A percentile compares a stretch with the other conserved stretches of the same genome.
Evolutionary conservation across 2,888 invertebrate species (phyloP).

Genomic region (Tupiocoris notatus): DNA sequence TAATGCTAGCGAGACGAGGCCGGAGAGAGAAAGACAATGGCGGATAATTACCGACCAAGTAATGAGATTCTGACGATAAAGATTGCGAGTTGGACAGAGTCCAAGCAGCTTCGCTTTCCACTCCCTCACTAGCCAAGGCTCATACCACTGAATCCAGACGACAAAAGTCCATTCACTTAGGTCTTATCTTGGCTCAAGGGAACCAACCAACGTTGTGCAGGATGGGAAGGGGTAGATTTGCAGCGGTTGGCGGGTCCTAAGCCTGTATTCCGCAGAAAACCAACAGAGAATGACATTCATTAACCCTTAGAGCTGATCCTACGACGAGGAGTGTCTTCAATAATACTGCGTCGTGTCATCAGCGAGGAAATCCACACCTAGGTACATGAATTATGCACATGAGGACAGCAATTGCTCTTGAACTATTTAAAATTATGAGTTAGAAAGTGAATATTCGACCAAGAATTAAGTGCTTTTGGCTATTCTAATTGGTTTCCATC

Average conservation of each 20-base stretch:
- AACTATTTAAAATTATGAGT: no score
- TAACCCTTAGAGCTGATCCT: background rate
- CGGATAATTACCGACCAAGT: conserved; percentile 33
- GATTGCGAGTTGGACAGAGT: conserved; percentile 23
- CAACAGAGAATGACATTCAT: background rate
- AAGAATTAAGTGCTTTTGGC: no score
- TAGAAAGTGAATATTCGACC: no score
- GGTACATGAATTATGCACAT: no score
- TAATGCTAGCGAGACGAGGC: background rate
- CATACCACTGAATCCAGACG: background rate
- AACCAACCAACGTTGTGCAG: background rate
- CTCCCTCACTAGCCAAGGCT: background rate
- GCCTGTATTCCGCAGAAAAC: background rate
- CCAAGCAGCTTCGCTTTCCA: conserved; percentile 12
- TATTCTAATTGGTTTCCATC: no score
- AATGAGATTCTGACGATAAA: conserved; percentile 41
- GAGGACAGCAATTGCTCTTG: no score
- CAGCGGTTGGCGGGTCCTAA: background rate
- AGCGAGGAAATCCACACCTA: no score
- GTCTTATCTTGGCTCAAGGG: conserved; percentile 10
- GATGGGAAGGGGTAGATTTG: background rate
- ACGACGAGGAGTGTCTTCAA: no score
- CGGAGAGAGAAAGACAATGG: conserved; percentile 16
- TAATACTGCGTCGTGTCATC: no score
- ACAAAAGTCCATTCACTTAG: conserved; percentile 1